Base-by-base conservation (phyloP, 2,113 vertebrate genomes). In the Parotia lawesii region DNA sequence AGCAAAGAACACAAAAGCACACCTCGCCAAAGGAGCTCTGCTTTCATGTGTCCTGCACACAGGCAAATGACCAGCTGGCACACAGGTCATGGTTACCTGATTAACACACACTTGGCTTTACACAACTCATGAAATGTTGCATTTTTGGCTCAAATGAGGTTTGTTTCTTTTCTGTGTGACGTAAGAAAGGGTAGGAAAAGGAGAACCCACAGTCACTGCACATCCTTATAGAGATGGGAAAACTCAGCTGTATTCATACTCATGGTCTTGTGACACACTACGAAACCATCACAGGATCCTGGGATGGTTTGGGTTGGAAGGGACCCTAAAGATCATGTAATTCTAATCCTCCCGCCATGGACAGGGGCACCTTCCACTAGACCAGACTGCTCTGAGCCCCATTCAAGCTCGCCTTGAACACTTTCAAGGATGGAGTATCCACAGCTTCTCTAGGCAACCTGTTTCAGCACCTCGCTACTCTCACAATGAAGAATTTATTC, bases 31-130 rank as follows among this genome's bases (percentile, higher is more conserved):
- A 66, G 44, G 18, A 22, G 23, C 50, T 64, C 35, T n/a, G 37
- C n/a, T 15, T 42, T 9, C 71, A 6, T 1, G 7, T 9, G 7
- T 4, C 58, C 53, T 2, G 0, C 5, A 4, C 4, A 44, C 33
- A n/a, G 60, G n/a, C 24, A 42, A 40, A n/a, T 12, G 27, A 38
- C 33, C 61, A 44, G 65, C 15, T 50, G 35, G 48, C 60, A 18
- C 65, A 11, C 42, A 18, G 20, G 17, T 15, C 7, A 27, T 1
- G 1, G 8, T 3, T 23, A 50, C 53, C 66, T 2, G 16, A 53
- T 15, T 12, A 45, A 70, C 35, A 12, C 2, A 2, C 9, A 0
- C 15, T 3, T 11, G 3, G 8, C 67, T 40, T 22, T 3, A 67
- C 6, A 12, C 10, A 3, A 10, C 5, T 29, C n/a, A 3, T 2